phyloP scores from a whole-genome alignment of 2,888 invertebrate genomes.

The Dynastes grantii region DNA sequence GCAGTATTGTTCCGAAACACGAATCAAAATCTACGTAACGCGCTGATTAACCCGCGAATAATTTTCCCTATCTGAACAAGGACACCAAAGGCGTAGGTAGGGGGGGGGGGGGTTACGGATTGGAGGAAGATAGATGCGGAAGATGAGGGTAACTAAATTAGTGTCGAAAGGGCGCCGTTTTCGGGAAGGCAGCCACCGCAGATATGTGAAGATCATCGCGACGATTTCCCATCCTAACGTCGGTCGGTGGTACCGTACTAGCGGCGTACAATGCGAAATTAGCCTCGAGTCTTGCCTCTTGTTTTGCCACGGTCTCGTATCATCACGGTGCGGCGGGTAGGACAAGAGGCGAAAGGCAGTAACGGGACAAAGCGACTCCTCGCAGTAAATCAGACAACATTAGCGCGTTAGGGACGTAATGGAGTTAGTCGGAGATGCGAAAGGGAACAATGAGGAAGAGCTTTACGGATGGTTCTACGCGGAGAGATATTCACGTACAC shows the following conservation, averaged over 20 bases:
- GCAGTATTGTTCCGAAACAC: slow-evolving; percentile 12
- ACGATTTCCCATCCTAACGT: slow-evolving; percentile 22
- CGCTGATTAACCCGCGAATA: slow-evolving; percentile 38
- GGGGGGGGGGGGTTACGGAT: not conserved
- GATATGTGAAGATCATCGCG: slow-evolving; percentile 32
- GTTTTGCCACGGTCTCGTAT: slow-evolving; percentile 13
- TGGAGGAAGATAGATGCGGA: not conserved
- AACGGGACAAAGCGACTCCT: slow-evolving; percentile 22
- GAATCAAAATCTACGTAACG: slow-evolving; percentile 12
- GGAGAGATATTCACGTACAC: not conserved
- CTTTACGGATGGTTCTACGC: not conserved
- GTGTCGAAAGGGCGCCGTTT: slow-evolving; percentile 16
- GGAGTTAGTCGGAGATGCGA: slow-evolving; percentile 19
- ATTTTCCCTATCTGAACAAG: not conserved
- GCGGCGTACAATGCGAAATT: slow-evolving; percentile 22
- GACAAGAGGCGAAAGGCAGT: not conserved
- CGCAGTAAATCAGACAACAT: slow-evolving; percentile 21
- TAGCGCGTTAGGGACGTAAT: slow-evolving; percentile 16
- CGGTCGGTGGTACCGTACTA: not conserved
- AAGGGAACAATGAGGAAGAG: slow-evolving; percentile 12
- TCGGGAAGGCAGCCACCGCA: not conserved
- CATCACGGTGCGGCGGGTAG: not conserved
- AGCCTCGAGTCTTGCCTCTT: slow-evolving; percentile 17
- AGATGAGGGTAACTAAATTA: slow-evolving; percentile 16
- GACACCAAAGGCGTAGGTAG: not conserved